These are phyloP conservation scores for Proteles cristata DNA, from an alignment of 2,113 vertebrate species.

Conservation along the genomic window DNA sequence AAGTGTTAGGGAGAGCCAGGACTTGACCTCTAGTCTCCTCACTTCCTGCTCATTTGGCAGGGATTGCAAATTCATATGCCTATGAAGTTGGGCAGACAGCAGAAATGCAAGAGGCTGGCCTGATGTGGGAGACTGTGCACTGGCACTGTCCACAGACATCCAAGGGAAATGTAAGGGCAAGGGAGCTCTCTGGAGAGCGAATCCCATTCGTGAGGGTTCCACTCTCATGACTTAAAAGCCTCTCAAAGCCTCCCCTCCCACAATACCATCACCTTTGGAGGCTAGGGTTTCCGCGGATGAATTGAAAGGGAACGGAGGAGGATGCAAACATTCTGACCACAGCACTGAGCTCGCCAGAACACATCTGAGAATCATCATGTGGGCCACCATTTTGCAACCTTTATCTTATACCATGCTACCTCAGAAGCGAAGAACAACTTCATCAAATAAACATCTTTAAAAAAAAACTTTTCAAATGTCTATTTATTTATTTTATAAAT, in stretches of 20 bases:
- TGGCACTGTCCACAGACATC: fast-evolving
- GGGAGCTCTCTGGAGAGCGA: neutral
- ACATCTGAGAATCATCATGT: neutral
- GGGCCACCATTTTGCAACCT: neutral
- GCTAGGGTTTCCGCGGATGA: neutral
- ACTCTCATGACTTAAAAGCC: neutral
- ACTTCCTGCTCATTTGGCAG: neutral
- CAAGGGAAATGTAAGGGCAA: neutral
- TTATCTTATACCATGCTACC: neutral
- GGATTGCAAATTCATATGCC: neutral
- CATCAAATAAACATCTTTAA: too few relatives aligned
- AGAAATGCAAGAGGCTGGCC: neutral
- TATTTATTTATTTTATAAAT: too few relatives aligned
- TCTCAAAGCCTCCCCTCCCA: neutral
- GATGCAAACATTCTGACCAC: neutral
- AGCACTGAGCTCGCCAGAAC: neutral
- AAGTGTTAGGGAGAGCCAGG: neutral
- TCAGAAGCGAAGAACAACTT: neutral
- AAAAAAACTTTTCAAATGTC: too few relatives aligned
- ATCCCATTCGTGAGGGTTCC: neutral
- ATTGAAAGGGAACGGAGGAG: too few relatives aligned
- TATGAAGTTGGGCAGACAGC: neutral
- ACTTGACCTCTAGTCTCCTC: neutral
- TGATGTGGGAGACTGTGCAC: neutral
- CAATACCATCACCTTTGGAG: neutral